Evolutionary conservation across 2,113 vertebrate genomes (phyloP), one percentile per base, ranked within the genome.

Genomic region (Agelaius tricolor): DNA sequence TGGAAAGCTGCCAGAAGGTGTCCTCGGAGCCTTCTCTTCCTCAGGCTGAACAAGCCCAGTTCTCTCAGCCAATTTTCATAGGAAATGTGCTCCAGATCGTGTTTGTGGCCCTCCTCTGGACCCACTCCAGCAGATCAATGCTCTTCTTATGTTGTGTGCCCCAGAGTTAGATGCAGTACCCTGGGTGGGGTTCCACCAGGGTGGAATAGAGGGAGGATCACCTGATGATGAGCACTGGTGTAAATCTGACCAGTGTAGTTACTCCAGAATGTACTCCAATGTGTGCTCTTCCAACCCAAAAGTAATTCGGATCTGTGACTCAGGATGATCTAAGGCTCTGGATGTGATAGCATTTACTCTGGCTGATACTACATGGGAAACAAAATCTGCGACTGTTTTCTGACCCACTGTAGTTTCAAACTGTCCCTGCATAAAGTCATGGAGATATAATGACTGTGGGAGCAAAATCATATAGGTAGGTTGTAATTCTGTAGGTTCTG

Each of bases 281-380:
- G 2, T 19, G 15, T 1, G 3, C 11, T 65, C 15, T 69, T 62
- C 52, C 35, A 73, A 51, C 18, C 1, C 0, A 7, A 61, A 86
- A 54, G 44, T 12, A 47, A 28, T 52, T 88, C 37, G 9, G 14
- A 33, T 54, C 4, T 57, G 21, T 39, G 21, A 30, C 71, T 83
- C n/a, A 21, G 13, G 33, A 11, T 74, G 28, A 19, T 21, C 51
- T 67, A 27, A 44, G 39, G 9, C 43, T 92, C 46, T 83, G 16
- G 44, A 10, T 81, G 16, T 62, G 41, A 9, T 6, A 65, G 31
- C 13, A 21, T 49, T 55, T 84, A 46, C 7, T 24, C 18, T 77
- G 41, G 5, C 24, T 51, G 24, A 30, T 59, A 35, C 13, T 18
- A 39, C 26, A 39, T 6, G 7, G 24, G 51, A 90, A 69, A 65